A percentile compares a stretch with the other conserved stretches of the same genome.
Conservation (phyloP, 2,113 vertebrate species). For the Cynoglossus semilaevis region DNA sequence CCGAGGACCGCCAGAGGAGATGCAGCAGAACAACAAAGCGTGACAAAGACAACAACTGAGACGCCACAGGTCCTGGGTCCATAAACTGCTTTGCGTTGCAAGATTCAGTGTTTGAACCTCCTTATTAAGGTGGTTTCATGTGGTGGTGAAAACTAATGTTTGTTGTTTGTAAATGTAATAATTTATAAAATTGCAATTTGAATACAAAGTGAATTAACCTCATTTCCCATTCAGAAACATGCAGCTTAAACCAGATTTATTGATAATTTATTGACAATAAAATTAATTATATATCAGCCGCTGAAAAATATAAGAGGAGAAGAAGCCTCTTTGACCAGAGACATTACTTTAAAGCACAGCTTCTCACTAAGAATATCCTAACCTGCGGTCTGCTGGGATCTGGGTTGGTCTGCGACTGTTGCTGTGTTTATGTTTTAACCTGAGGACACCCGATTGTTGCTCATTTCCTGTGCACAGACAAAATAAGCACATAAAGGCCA, state of each 20-base stretch:
- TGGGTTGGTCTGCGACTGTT: slow-evolving; percentile 36
- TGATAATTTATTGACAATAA: too few relatives aligned
- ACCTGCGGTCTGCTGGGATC: slow-evolving; percentile 48
- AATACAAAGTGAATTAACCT: too few relatives aligned
- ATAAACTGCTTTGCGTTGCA: slow-evolving; percentile 40
- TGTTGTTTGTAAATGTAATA: too few relatives aligned
- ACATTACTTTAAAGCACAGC: slow-evolving; percentile 57
- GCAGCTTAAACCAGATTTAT: too few relatives aligned
- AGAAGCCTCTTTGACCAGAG: slow-evolving; percentile 51
- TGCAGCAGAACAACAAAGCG: slow-evolving; percentile 58
- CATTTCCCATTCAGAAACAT: too few relatives aligned
- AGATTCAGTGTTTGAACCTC: slow-evolving; percentile 23
- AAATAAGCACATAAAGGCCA: slow-evolving; percentile 66
- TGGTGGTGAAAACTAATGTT: background rate
- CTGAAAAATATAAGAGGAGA: too few relatives aligned
- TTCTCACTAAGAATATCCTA: slow-evolving; percentile 52
- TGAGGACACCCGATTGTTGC: slow-evolving; percentile 66
- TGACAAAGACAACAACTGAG: slow-evolving; percentile 55
- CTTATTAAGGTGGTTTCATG: slow-evolving; percentile 19
- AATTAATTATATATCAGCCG: too few relatives aligned
- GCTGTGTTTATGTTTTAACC: slow-evolving; percentile 61
- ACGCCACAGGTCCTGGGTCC: slow-evolving; percentile 41
- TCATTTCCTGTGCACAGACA: slow-evolving; percentile 65
- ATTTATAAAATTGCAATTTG: too few relatives aligned
- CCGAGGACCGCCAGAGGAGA: slow-evolving; percentile 58